Evolutionary conservation across 2,888 invertebrate species (phyloP).

Genomic region (Autographa gamma): DNA sequence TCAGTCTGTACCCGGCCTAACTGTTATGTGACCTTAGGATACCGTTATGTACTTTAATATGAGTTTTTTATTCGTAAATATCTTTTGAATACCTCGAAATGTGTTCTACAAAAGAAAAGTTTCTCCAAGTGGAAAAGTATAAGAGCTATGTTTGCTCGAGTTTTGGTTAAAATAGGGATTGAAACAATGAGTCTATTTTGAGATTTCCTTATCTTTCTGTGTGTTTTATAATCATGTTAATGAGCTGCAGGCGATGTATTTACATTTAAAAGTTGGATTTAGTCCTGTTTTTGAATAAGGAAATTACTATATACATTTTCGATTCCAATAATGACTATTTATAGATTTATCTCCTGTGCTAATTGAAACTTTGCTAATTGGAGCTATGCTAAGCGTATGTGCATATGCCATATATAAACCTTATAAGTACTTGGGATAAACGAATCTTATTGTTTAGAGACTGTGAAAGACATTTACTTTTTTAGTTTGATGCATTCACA

Average conservation of each 20-base stretch:
- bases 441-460: too few species aligned
- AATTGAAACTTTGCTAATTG: too few species aligned
- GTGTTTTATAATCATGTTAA: background rate
- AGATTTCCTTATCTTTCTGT: slow-evolving; percentile 17
- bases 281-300: too few species aligned
- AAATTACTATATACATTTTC: too few species aligned
- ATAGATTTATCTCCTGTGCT: too few species aligned
- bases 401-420: too few species aligned
- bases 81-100: slow-evolving; percentile 59
- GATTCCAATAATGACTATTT: too few species aligned
- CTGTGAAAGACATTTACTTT: too few species aligned
- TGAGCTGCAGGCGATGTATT: background rate
- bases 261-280: background rate
- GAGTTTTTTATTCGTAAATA: slow-evolving; percentile 63
- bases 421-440: too few species aligned
- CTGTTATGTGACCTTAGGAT: slow-evolving; percentile 50
- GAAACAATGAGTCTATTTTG: slow-evolving; percentile 18
- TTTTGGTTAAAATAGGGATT: slow-evolving; percentile 41
- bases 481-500: too few species aligned
- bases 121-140: slow-evolving; percentile 55
- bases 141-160: slow-evolving; percentile 35
- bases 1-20: slow-evolving; percentile 16
- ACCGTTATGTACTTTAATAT: slow-evolving; percentile 55
- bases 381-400: too few species aligned
- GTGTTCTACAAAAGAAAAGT: slow-evolving; percentile 60